Conservation (phyloP, 2,797 vertebrate genomes). For the Linurgus olivaceus region DNA sequence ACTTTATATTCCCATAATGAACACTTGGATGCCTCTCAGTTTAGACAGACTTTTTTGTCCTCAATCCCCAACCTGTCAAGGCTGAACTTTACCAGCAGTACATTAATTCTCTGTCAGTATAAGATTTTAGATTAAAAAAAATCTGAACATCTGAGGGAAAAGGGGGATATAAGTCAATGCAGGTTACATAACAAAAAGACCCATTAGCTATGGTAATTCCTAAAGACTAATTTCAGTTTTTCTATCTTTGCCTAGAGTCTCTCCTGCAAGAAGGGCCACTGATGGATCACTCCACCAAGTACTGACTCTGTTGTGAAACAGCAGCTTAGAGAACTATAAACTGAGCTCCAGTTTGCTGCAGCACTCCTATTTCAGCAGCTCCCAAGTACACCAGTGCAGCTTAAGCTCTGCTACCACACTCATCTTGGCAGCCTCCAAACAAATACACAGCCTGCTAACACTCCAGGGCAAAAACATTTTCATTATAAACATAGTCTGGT, state of each 20-base stretch:
- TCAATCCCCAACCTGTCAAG: not conserved
- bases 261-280: not conserved
- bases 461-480: not conserved
- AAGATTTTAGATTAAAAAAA: not conserved
- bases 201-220: not conserved
- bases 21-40: rapidly evolving
- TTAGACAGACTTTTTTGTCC: not conserved
- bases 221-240: not conserved
- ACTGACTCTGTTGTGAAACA: not conserved
- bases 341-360: not conserved
- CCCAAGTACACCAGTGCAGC: not conserved
- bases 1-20: not conserved
- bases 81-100: not conserved
- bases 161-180: not conserved
- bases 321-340: not conserved
- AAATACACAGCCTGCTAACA: not conserved
- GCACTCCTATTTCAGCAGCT: not conserved
- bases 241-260: not conserved
- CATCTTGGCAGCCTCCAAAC: not conserved
- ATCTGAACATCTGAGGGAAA: not conserved
- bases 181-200: not conserved
- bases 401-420: not conserved
- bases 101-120: not conserved
- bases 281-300: not conserved
- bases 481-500: not conserved